Percentiles rank a stretch among this genome's conserved stretches.
Evolutionary conservation across 2,888 invertebrate species (phyloP).

Genomic region (Drosophila anomalata): DNA sequence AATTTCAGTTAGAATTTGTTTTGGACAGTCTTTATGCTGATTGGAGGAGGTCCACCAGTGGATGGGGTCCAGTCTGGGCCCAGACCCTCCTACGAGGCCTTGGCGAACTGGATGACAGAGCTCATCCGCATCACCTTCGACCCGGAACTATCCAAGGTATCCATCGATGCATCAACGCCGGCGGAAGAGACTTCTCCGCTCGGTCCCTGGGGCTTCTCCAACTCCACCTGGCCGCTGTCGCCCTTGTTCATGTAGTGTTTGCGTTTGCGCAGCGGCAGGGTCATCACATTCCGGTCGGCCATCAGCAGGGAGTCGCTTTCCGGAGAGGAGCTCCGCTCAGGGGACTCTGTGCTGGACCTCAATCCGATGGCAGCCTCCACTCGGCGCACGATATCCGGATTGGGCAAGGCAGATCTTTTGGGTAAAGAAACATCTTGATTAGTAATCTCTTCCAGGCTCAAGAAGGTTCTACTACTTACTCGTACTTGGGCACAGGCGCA

Average conservation of each 20-base stretch:
- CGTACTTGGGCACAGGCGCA: conserved; percentile 83
- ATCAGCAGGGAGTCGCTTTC: conserved; percentile 85
- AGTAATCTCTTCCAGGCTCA: background rate
- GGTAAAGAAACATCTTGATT: background rate
- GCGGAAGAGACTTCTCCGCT: conserved; percentile 16
- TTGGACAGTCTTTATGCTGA: conserved; percentile 74
- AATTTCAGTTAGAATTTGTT: conserved; percentile 73
- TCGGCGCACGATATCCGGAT: conserved; percentile 85
- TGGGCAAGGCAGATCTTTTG: conserved; percentile 78
- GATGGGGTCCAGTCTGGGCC: conserved; percentile 3
- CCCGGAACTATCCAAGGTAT: conserved; percentile 12
- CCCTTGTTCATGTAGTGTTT: conserved; percentile 90
- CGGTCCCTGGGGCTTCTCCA: conserved; percentile 9
- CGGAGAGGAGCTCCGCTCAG: conserved; percentile 85
- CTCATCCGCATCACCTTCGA: conserved; percentile 85
- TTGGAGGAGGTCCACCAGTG: conserved; percentile 26
- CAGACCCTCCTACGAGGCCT: conserved; percentile 85
- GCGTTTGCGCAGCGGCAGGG: conserved; percentile 91
- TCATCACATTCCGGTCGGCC: conserved; percentile 86
- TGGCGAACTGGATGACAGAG: conserved; percentile 94
- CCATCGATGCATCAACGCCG: conserved; percentile 20
- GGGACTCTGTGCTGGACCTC: conserved; percentile 85
- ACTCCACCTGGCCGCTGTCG: conserved; percentile 75
- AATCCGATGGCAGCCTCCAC: conserved; percentile 86
- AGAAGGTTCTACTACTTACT: conserved; percentile 74